These are phyloP conservation scores for Cynopterus sphinx DNA, from an alignment of 2,797 vertebrate species.

Conservation along the genomic window DNA sequence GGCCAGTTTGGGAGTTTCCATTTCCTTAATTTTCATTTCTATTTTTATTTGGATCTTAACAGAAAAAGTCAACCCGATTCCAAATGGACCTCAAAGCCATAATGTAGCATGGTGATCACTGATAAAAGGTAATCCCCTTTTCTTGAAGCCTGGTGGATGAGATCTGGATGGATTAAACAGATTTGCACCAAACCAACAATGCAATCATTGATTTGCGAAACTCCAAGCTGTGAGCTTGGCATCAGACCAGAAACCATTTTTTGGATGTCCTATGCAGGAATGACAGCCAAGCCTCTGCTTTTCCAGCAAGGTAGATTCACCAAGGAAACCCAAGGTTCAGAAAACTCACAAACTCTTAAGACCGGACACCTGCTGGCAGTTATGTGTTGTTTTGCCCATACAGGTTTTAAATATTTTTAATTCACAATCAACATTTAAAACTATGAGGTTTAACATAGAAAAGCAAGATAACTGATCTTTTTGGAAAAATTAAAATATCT, in stretches of 20 bases:
- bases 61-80: not conserved
- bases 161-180: constrained; percentile 49
- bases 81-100: not conserved
- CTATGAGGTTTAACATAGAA: not conserved
- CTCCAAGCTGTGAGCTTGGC: not conserved
- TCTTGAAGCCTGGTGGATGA: not conserved
- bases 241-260: not conserved
- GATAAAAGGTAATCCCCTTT: constrained; percentile 36
- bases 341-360: not conserved
- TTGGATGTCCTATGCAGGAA: not conserved
- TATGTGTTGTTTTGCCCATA: not conserved
- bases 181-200: constrained; percentile 36
- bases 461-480: not conserved
- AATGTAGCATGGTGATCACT: not conserved
- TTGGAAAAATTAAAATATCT: not conserved
- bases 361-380: not conserved
- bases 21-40: constrained; percentile 43
- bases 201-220: not conserved
- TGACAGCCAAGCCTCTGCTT: not conserved
- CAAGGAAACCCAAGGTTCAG: not conserved
- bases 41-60: constrained; percentile 8
- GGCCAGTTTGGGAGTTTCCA: not conserved
- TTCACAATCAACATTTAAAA: not conserved
- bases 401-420: not conserved
- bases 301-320: not conserved